Evolutionary conservation across 2,888 invertebrate genomes (phyloP).

Genomic region (Tipula helvola): DNA sequence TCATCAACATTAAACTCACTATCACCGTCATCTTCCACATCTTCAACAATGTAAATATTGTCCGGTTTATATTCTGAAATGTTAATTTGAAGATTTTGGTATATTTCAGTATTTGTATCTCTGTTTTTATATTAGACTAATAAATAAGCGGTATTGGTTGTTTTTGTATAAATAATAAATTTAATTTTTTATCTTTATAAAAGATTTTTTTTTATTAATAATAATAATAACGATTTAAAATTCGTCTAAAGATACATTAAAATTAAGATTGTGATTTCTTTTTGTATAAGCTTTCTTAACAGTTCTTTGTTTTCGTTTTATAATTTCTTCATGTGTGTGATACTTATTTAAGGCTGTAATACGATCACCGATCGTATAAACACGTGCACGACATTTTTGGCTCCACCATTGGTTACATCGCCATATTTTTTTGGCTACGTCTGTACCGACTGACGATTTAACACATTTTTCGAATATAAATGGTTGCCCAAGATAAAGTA

Average conservation of each 20-base stretch:
- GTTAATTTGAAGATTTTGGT: background rate
- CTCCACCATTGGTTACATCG: constrained; percentile 38
- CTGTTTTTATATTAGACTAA: background rate
- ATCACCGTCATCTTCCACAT: background rate
- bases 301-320: constrained; percentile 33
- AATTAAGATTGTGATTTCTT: background rate
- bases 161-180: background rate
- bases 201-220: background rate
- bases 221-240: background rate
- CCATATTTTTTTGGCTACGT: constrained; percentile 34
- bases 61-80: background rate
- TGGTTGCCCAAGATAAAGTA: constrained; percentile 35
- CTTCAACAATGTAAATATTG: background rate
- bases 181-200: background rate
- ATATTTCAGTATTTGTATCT: background rate
- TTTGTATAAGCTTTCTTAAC: constrained; percentile 11
- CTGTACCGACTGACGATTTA: constrained; percentile 24
- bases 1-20: background rate
- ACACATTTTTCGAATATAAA: constrained; percentile 35
- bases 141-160: background rate
- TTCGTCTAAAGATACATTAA: background rate
- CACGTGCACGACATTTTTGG: constrained; percentile 35
- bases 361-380: constrained; percentile 31
- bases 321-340: constrained; percentile 35
- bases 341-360: constrained; percentile 34